These are phyloP conservation scores for Laspeyria flexula DNA, from an alignment of 2,888 invertebrate genomes.

Conservation along the genomic window DNA sequence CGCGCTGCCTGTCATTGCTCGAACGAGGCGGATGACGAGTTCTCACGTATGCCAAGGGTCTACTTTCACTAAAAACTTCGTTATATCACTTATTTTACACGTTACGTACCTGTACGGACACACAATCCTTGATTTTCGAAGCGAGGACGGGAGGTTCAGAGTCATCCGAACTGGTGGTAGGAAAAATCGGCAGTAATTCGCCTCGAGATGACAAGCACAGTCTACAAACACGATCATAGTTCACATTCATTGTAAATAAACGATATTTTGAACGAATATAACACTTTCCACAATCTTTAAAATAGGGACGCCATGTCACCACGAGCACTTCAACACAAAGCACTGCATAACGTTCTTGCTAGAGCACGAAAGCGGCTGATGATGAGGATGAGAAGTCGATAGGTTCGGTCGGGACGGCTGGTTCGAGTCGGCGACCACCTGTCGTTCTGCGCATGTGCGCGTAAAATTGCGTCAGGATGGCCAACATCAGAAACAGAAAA, in stretches of 20 bases:
- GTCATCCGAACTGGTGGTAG: slow-evolving; percentile 84
- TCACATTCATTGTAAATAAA: slow-evolving; percentile 85
- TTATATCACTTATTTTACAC: slow-evolving; percentile 64
- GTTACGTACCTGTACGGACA: slow-evolving; percentile 88
- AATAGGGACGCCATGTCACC: slow-evolving; percentile 85
- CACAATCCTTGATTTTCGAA: slow-evolving; percentile 88
- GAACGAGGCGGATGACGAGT: slow-evolving; percentile 84
- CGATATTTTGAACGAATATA: slow-evolving; percentile 64
- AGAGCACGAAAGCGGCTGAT: slow-evolving; percentile 86
- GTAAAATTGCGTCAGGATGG: slow-evolving; percentile 73
- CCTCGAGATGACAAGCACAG: slow-evolving; percentile 87
- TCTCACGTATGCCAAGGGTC: slow-evolving; percentile 80
- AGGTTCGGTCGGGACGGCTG: slow-evolving; percentile 82
- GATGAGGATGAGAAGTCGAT: slow-evolving; percentile 86
- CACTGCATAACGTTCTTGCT: slow-evolving; percentile 84
- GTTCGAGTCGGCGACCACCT: slow-evolving; percentile 85
- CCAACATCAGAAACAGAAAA: slow-evolving; percentile 70
- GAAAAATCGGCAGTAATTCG: slow-evolving; percentile 87
- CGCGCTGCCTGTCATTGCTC: slow-evolving; percentile 82
- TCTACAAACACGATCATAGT: slow-evolving; percentile 87
- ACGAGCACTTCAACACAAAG: slow-evolving; percentile 84
- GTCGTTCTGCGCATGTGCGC: slow-evolving; percentile 87
- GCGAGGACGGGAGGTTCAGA: slow-evolving; percentile 84
- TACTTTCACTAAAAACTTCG: slow-evolving; percentile 83
- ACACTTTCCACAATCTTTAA: slow-evolving; percentile 70